Evolutionary conservation across 2,888 invertebrate genomes (phyloP), one percentile per base, ranked within the genome.

Genomic region (Himalopsyche tibetana): DNA sequence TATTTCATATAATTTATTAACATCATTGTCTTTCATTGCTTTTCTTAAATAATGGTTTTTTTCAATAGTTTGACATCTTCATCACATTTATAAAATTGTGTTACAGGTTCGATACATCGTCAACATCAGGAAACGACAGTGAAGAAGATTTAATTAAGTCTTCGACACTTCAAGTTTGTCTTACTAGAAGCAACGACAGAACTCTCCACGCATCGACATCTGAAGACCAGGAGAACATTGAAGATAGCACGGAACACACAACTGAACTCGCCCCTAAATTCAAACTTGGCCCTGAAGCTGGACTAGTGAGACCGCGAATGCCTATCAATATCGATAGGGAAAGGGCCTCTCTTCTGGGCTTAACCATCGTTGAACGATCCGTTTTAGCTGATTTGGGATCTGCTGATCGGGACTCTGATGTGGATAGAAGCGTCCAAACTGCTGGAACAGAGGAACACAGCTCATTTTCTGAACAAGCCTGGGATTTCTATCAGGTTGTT

Each of bases 401-500:
- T 9, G 89, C 92, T 87, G 93, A 93, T 84, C 93, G 93, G 85
- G 93, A 93, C 88, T 93, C 93, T 0, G 93, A 93, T 89, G 88
- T 93, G 8, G 94, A 94, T 89, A 93, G 92, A 89, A 95, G 95
- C 90, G 93, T 94, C 74, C 92, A 93, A 88, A 94, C 94, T 0
- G 94, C 94, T 12, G 94, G 95, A 40, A 94, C 95, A 0, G 96
- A 96, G 90, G 96, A 96, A 90, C 96, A 96, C 89, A 95, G 96
- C 90, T 97, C 97, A 90, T 95, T 97, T 91, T 97, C 97, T 0
- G 98, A 98, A 91, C 97, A 97, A 90, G 97, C 98, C 82, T 98
- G 98, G 98, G 98, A 98, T 92, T 97, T 97, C 92, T 98, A 98
- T 93, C 98, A 97, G 95, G 97, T 96, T 90, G 36, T 56, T 45